A percentile compares a stretch with the other conserved stretches of the same genome.
Evolutionary conservation across 2,888 invertebrate species (phyloP).

Genomic region (Arctia plantaginis): DNA sequence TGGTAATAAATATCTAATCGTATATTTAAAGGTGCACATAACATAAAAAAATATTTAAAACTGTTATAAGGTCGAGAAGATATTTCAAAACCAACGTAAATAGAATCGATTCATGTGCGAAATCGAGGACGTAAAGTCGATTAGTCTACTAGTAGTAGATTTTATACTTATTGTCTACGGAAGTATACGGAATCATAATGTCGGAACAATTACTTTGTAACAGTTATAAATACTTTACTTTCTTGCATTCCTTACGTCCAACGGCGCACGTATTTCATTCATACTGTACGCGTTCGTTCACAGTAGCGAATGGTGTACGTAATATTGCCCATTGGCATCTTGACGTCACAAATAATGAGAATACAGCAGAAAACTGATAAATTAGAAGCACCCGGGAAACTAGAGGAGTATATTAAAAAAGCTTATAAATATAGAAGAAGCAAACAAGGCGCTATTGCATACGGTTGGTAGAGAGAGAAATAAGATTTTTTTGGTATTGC

Average conservation of each 20-base stretch:
- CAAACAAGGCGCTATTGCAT: too few relatives aligned
- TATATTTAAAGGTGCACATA: too few relatives aligned
- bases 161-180: neutral
- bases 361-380: neutral
- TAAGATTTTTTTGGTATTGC: too few relatives aligned
- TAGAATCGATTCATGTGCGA: neutral
- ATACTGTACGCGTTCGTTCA: neutral
- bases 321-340: neutral
- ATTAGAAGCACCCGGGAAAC: too few relatives aligned
- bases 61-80: neutral
- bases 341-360: neutral
- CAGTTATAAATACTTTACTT: neutral
- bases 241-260: conserved; percentile 10
- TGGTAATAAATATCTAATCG: too few relatives aligned
- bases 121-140: neutral
- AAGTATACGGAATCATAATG: neutral
- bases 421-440: too few relatives aligned
- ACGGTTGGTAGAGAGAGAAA: too few relatives aligned
- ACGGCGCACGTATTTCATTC: neutral
- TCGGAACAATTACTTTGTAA: neutral
- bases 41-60: neutral
- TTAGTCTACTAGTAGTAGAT: neutral
- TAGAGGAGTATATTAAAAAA: too few relatives aligned
- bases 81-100: neutral
- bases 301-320: neutral